Evolutionary conservation across 2,113 vertebrate genomes (phyloP).

Genomic region (Sterrhoptilus dennistouni): DNA sequence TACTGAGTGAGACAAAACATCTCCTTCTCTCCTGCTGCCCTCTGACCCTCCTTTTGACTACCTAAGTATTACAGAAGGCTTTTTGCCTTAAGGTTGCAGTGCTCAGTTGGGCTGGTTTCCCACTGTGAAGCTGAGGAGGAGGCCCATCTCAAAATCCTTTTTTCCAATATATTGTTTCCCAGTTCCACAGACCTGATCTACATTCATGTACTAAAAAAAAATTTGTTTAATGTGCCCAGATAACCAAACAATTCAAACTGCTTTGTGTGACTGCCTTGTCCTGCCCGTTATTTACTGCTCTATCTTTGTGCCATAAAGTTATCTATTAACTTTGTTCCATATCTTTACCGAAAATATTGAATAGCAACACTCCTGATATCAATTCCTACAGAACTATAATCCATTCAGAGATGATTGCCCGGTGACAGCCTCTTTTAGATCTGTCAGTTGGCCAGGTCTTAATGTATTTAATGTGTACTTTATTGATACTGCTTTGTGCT

Average conservation of each 20-base stretch:
- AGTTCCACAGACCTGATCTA: neutral
- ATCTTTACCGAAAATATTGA: constrained; percentile 50
- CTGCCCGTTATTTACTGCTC: neutral
- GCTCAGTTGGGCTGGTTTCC: neutral
- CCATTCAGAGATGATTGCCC: constrained; percentile 9
- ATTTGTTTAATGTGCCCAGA: neutral
- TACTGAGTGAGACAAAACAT: neutral
- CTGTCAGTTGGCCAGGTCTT: constrained; percentile 54
- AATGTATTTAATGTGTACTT: constrained; percentile 59
- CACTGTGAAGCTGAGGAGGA: neutral
- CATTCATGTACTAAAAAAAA: neutral
- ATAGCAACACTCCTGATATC: constrained; percentile 37
- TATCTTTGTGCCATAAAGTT: constrained; percentile 36
- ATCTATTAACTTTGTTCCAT: constrained; percentile 46
- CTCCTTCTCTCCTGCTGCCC: neutral
- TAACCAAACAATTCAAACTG: neutral
- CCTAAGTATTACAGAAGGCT: neutral
- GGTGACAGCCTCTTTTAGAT: constrained; percentile 23
- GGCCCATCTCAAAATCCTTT: neutral
- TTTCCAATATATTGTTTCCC: neutral
- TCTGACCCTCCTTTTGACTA: neutral
- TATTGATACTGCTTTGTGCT: constrained; percentile 41
- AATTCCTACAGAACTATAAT: constrained; percentile 33
- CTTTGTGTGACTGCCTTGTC: constrained; percentile 17
- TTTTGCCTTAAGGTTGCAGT: neutral